Evolutionary conservation across 1,140 invertebrate species (phyloP), one percentile per base, ranked within the genome.

Genomic region (Leptopilina clavipes): DNA sequence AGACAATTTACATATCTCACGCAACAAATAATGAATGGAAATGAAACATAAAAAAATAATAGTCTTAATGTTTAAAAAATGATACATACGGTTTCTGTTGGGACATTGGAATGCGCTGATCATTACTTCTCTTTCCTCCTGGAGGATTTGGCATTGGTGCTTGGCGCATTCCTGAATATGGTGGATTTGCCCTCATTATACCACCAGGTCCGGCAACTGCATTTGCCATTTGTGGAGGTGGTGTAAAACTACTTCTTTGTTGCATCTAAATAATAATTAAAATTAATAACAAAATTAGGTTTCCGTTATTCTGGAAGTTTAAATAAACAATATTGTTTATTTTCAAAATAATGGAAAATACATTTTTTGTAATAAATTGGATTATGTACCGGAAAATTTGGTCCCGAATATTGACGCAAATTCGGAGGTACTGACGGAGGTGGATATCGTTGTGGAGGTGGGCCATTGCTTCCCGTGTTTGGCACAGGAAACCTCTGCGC

Each of bases 1-100:
- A 78, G 73, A 76, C 70, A 72, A 43, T 80, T 52, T 52, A 17
- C 48, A 17, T n/a, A 31, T 31, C 19, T 56, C 40, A 73, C 54
- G 72, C 75, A 80, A 76, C 76, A 82, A 81, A 80, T 71, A 77
- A 78, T 52, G 56, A 81, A 79, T 78, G 37, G 72, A 81, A 82
- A 81, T 76, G 72, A 78, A 80, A 83, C 82, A 81, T 71, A 75
- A 84, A 81, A 84, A 80, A 87, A 87, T 19, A 48, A 74, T 65
- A 37, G 54, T 9, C 56, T 56, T 70, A 70, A 73, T 70, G 59
- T 0, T 71, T 17, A 70, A 22, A 11, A 31, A 48, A 25, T 75
- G 22, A 84, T 54, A 91, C 89, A 86, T 91, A 93, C 91, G 91
- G 92, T 87, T 94, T 94, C 86, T 93, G 92, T 76, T 92, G 93